A percentile compares a stretch with the other conserved stretches of the same genome.
Evolutionary conservation across 2,113 vertebrate genomes (phyloP).

Genomic region (Alligator sinensis): DNA sequence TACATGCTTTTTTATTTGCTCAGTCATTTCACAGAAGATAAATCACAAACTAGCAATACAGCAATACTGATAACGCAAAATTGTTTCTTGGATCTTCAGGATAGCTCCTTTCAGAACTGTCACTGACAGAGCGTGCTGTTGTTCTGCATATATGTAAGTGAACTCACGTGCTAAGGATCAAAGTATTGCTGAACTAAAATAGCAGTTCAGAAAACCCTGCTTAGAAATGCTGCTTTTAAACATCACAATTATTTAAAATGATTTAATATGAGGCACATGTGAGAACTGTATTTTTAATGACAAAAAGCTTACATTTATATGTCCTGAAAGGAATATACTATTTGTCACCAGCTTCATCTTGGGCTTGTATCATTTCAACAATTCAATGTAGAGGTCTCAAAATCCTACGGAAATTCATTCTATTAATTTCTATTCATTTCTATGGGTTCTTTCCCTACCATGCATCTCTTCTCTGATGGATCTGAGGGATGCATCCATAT

Average conservation of each 20-base stretch:
- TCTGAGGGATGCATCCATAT: neutral
- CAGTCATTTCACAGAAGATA: conserved; percentile 48
- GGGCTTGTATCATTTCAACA: neutral
- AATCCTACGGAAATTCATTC: neutral
- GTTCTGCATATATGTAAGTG: neutral
- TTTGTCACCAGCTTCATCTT: neutral
- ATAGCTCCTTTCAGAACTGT: neutral
- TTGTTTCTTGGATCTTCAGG: neutral
- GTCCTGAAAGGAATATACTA: conserved; percentile 19
- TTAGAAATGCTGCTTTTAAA: conserved; percentile 14
- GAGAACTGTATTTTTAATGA: conserved; percentile 9
- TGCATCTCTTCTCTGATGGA: neutral
- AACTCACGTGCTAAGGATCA: neutral
- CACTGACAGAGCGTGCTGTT: neutral
- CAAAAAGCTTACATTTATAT: conserved; percentile 28
- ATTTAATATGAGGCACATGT: conserved; percentile 23
- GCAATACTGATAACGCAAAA: neutral
- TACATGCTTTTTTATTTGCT: neutral
- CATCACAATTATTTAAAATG: neutral
- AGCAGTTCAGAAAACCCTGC: neutral
- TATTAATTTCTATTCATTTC: neutral
- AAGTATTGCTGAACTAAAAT: neutral
- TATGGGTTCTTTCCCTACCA: neutral
- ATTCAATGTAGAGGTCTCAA: neutral
- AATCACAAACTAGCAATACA: conserved; percentile 35